Evolutionary conservation across 1,140 invertebrate genomes (phyloP).

Genomic region (Hyposmocoma kahamanoa): DNA sequence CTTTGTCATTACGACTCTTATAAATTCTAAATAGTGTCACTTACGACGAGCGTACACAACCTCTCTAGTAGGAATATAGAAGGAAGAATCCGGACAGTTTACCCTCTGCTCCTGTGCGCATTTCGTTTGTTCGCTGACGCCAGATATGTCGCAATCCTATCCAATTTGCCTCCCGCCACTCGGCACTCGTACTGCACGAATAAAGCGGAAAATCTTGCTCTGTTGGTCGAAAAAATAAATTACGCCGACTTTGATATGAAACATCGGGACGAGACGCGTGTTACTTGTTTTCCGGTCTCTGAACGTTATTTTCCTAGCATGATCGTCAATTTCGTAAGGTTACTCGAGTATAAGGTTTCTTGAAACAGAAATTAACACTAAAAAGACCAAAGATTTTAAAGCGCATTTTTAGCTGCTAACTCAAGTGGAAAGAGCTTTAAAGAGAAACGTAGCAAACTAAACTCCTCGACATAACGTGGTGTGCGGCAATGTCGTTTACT

Average conservation of each 20-base stretch:
- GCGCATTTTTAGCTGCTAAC: conserved; percentile 1
- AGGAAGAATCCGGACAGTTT: conserved; percentile 34
- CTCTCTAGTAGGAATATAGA: neutral
- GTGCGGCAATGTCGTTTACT: conserved; percentile 9
- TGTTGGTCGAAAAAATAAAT: conserved; percentile 52
- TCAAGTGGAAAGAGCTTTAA: neutral
- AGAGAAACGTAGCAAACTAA: neutral
- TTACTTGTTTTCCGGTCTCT: conserved; percentile 9
- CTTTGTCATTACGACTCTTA: too few species aligned
- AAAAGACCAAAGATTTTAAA: too few species aligned
- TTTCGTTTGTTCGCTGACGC: conserved; percentile 47
- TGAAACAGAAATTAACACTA: too few species aligned
- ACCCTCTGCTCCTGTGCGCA: conserved; percentile 38
- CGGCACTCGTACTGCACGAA: conserved; percentile 38
- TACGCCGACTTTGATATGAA: conserved; percentile 48
- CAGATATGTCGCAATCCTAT: conserved; percentile 66
- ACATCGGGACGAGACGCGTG: conserved; percentile 16
- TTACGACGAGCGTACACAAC: too few species aligned
- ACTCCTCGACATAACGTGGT: neutral
- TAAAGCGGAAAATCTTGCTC: conserved; percentile 62
- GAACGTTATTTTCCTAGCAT: neutral
- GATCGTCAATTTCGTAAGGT: neutral
- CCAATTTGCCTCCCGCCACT: conserved; percentile 63
- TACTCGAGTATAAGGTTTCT: too few species aligned
- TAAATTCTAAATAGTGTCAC: too few species aligned